Evolutionary conservation across 2,888 invertebrate genomes (phyloP), one percentile per base, ranked within the genome.

Genomic region (Phyto melanocephala): DNA sequence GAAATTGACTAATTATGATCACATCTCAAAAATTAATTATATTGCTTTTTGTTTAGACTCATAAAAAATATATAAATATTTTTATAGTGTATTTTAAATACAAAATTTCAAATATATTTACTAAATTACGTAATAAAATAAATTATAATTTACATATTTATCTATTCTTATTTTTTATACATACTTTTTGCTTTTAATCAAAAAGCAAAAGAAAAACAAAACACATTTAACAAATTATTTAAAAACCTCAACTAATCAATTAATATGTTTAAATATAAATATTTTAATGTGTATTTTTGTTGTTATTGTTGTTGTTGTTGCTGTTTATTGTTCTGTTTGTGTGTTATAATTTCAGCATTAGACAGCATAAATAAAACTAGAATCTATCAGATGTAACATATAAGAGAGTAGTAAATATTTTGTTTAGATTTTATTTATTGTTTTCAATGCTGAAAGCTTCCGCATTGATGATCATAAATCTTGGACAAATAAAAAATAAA

Each of bases 381-480:
- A 10, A 45, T 45, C 56, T 47, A 22, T 33, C 24, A 47, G 20
- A 35, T 37, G 22, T 56, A 20, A 56, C 6, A 28, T 28, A 28
- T 6, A 5, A 5, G 28, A 28, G 3, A 28, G n/a, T 6, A 28
- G 6, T 28, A 28, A 45, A 20, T 45, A 24, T 65, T 24, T 17
- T n/a, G 28, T 40, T 1, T 17, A 15, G 20, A 2, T 35, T 0
- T 37, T 35, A 24, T 50, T 50, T 40, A 40, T 35, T 56, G 10
- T 50, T 50, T 28, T 35, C 10, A 50, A 72, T 60, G 22, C 65
- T 60, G 42, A 60, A 72, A 60, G 72, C 81, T 81, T 81, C 81
- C 81, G 81, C 77, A 77, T 81, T 47, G 54, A 68, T 47, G 60
- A 60, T 40, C 77, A 81, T 81, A 72, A 81, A 77, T 77, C 76